Evolutionary conservation across 2,888 invertebrate genomes (phyloP).

Genomic region (Stenurella melanura): DNA sequence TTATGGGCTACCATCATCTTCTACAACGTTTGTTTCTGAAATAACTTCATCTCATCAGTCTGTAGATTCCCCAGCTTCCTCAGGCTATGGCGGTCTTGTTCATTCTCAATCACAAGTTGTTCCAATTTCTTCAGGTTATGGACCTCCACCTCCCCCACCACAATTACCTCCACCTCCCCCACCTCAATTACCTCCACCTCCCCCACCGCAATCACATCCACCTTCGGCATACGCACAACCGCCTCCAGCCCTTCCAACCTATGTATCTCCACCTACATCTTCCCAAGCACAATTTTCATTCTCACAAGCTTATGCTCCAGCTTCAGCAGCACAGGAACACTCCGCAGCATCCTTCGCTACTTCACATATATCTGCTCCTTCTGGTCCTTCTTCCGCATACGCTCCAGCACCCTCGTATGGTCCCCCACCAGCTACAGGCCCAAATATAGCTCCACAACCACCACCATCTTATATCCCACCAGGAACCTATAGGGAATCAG

Average conservation of each 20-base stretch:
- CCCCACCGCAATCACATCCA: neutral
- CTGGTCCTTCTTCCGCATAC: neutral
- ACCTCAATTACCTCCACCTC: conserved; percentile 14
- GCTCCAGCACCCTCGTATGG: neutral
- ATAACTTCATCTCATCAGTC: neutral
- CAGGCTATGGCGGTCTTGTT: neutral
- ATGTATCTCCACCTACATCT: conserved; percentile 36
- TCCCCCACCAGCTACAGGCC: neutral
- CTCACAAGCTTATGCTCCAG: conserved; percentile 15
- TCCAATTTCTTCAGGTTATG: conserved; percentile 2
- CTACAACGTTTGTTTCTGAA: neutral
- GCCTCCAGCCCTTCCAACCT: conserved; percentile 37
- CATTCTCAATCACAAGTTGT: conserved; percentile 30
- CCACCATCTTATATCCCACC: conserved; percentile 50
- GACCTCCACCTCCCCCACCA: conserved; percentile 33
- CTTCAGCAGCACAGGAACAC: neutral
- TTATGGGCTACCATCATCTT: conserved; percentile 37
- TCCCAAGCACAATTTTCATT: conserved; percentile 20
- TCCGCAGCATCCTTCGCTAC: neutral
- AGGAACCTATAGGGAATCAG: conserved; percentile 60
- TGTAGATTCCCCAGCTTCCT: neutral
- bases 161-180: conserved; percentile 6
- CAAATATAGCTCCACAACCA: conserved; percentile 3
- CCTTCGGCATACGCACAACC: conserved; percentile 42
- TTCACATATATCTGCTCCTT: neutral